Base-by-base conservation (phyloP, 2,113 vertebrate species). In the Poeciliopsis occidentalis region DNA sequence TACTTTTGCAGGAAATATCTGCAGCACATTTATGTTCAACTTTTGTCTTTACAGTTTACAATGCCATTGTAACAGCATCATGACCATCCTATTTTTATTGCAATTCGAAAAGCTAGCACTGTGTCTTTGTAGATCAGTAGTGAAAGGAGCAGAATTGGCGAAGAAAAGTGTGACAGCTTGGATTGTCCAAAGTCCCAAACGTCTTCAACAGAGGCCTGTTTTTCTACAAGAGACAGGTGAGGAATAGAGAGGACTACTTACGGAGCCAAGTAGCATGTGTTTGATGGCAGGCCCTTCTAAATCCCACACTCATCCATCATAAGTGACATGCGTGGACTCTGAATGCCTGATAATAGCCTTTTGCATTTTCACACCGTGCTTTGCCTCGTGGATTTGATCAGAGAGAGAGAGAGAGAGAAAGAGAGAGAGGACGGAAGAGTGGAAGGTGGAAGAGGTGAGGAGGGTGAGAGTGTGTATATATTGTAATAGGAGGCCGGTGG, bases 181-280 rank as follows among this genome's bases (percentile, higher is more conserved):
- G 60, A 90, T 91, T 81, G 92, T 93, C 90, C 60, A 83, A 93
- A 93, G 94, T 95, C 94, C 93, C 93, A 93, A 94, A 94, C 92
- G 92, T 91, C 85, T 92, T 92, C 91, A 92, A 92, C 88, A 93
- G 72, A 70, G 89, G 82, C 88, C 88, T 34, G 67, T 81, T 94
- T 93, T 66, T 91, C 95, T 93, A 91, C 89, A 91, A 92, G 75
- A 89, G 83, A 89, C 87, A 81, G 88, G 94, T 89, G 93, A 90
- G 91, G 91, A 87, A 91, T 93, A 88, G 90, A 89, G 91, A 91
- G 87, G 82, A 81, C 62, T 76, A 75, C 83, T 90, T 88, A 88
- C 76, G 34, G 81, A 83, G 71, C 78, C 78, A 81, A 85, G 81
- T 60, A 68, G 81, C 71, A 29, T 11, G 69, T 89, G 89, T 88